phyloP scores from a whole-genome alignment of 2,888 invertebrate species.

The Agrenia bidenticulata region DNA sequence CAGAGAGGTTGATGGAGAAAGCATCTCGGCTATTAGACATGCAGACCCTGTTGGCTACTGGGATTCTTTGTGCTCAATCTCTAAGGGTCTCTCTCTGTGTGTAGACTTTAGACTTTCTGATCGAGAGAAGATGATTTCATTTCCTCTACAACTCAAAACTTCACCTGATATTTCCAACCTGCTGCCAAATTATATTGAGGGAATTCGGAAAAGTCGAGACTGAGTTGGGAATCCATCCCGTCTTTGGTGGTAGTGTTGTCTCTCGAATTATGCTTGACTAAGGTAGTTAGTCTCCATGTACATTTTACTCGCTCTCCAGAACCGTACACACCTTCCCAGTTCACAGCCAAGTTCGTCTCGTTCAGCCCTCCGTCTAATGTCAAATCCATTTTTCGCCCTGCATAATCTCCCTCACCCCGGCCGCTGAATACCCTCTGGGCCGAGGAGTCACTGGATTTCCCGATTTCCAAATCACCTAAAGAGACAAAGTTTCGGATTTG shows the following conservation, averaged over 20 bases:
- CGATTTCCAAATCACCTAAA: constrained; percentile 1
- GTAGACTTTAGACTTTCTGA: no score
- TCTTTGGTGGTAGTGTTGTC: neutral
- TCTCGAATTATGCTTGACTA: neutral
- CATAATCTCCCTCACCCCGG: constrained; percentile 17
- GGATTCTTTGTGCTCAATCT: no score
- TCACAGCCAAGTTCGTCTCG: constrained; percentile 25
- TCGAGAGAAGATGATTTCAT: no score
- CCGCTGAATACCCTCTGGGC: constrained; percentile 17
- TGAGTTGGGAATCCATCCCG: constrained; percentile 55
- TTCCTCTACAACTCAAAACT: no score
- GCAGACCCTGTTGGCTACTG: no score
- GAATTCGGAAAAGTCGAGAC: constrained; percentile 74
- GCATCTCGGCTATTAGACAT: no score
- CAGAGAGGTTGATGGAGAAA: no score
- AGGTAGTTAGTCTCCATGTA: constrained; percentile 54
- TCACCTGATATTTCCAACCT: constrained; percentile 65
- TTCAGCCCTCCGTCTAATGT: constrained; percentile 33
- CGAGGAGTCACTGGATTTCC: neutral
- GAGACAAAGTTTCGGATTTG: no score
- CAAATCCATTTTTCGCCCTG: constrained; percentile 13
- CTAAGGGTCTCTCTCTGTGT: no score
- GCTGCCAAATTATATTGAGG: constrained; percentile 71
- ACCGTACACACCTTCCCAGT: constrained; percentile 27
- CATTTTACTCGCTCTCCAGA: constrained; percentile 32